Evolutionary conservation across 2,888 invertebrate genomes (phyloP), one percentile per base, ranked within the genome.

Genomic region (Resseliella maxima): DNA sequence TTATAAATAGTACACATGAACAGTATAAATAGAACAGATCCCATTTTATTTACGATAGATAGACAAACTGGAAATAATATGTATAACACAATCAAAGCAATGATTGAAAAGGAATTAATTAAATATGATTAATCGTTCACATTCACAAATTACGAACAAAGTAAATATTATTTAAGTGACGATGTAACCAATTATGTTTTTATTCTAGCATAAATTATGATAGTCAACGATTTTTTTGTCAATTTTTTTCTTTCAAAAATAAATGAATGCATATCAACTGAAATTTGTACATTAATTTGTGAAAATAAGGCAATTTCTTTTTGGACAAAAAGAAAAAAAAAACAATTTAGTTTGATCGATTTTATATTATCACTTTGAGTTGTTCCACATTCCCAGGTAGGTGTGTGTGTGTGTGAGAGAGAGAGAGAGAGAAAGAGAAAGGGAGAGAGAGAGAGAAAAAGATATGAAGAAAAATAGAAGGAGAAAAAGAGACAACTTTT

Each of bases 41-140:
- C 83, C 83, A 83, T 83, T 83, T 83, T 83, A 83, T 83, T 83
- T 83, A 83, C 83, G 83, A 83, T 83, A 83, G 83, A 81, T 38
- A 83, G 83, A 83, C 36, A 83, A 38, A 38, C 83, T 38, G 41
- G 36, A 83, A 38, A 12, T 38, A 5, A 72, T 31, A 72, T 31
- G 12, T 12, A 31, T 72, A 72, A 1, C 31, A 10, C 38, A 83
- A 2, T 38, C 21, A 38, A 83, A 38, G 38, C 83, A 83, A n/a
- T 38, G 38, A 83, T 38, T 38, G 38, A 38, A 83, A 83, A 72
- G 72, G 35, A 15, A 83, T 38, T 83, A 83, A 83, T 38, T 38
- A 83, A 83, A n/a, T 38, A 38, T 83, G 83, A 83, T 83, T 83
- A 38, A 38, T 83, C 38, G 83, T 83, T 31, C 24, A 83, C 83